Conservation (phyloP, 2,888 invertebrate genomes). For the Lysandra bellargus region DNA sequence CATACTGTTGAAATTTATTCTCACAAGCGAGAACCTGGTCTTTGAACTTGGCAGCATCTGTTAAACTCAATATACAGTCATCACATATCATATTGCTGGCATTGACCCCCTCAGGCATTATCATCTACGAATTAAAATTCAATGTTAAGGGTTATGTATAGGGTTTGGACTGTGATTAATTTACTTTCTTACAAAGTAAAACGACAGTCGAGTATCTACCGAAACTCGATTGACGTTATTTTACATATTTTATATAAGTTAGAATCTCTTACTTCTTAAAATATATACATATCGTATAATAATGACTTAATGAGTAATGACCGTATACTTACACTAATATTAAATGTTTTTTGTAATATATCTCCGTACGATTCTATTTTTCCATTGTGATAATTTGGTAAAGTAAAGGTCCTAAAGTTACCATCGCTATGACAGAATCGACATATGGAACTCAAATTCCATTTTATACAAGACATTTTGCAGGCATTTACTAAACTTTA, state of each 20-base stretch:
- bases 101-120: constrained; percentile 35
- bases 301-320: no score
- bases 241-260: no score
- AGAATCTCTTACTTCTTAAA: no score
- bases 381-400: constrained; percentile 32
- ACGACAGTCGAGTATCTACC: no score
- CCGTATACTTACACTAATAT: constrained; percentile 39
- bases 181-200: no score
- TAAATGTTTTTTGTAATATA: constrained; percentile 42
- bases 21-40: constrained; percentile 43
- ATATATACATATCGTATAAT: no score
- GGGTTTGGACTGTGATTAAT: not conserved
- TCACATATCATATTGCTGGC: constrained; percentile 46
- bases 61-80: constrained; percentile 40
- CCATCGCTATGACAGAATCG: constrained; percentile 45
- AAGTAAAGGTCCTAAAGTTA: constrained; percentile 39
- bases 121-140: constrained; percentile 39
- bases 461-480: constrained; percentile 40
- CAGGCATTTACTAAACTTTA: no score
- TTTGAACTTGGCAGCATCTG: constrained; percentile 43
- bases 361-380: constrained; percentile 39
- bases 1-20: constrained; percentile 43
- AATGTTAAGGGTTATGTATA: not conserved
- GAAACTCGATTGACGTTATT: no score
- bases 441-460: constrained; percentile 40